Evolutionary conservation across 2,888 invertebrate species (phyloP), one percentile per base, ranked within the genome.

Genomic region (Serrognathus titanus): DNA sequence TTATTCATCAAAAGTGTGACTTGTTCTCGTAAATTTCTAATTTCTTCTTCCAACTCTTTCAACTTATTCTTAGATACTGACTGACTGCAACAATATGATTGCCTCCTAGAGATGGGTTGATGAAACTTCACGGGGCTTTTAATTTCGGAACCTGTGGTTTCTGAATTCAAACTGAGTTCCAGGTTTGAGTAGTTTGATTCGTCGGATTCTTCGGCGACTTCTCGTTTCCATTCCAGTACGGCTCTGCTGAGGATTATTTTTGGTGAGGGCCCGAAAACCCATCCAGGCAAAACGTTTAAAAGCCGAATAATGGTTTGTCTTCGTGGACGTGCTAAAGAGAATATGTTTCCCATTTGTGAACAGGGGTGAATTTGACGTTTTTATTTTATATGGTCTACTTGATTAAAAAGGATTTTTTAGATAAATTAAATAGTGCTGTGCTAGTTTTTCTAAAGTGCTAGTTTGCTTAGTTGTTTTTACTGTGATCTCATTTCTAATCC

Each of bases 141-240:
- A 8, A 39, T 11, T 11, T 51, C 47, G 4, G 54, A 41, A 11
- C 38, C 36, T 4, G 31, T 13, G 1, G 40, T 51, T 13, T 48
- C 55, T 5, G 54, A 54, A 16, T 55, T 53, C 4, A 40, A 37
- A 36, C 53, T 52, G n/a, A 52, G 12, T 41, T 57, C 55, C 2
- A 57, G 47, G 3, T 57, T 54, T 6, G 60, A 60, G 51, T 60
- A 57, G 4, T 16, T 5, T 10, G 37, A 38, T 4, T 16, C 37
- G 16, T 47, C 51, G 13, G 31, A 13, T 7, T 38, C 20, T 13
- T 12, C 9, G 6, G 39, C 20, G 2, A 40, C n/a, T 12, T 48
- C 53, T 31, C 24, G 16, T n/a, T 51, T 58, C 51, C 54, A 51
- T 55, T 55, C 54, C 10, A 58, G 20, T 2, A 60, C 20, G 24